Evolutionary conservation across 1,140 invertebrate species (phyloP).

Genomic region (Drosophila setifemur): DNA sequence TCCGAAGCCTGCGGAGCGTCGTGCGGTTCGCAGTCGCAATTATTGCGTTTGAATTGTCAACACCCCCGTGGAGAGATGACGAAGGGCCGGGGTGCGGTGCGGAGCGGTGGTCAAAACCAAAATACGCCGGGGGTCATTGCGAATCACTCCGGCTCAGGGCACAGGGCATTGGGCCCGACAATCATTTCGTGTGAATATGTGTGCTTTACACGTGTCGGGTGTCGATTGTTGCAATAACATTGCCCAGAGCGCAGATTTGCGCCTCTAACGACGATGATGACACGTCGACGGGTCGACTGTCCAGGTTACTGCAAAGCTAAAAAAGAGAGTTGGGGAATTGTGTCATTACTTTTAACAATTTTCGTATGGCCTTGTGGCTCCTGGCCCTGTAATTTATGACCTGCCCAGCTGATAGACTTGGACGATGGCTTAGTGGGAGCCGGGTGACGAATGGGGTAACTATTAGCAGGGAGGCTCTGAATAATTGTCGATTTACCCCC

Average conservation of each 20-base stretch:
- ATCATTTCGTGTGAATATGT: conserved; percentile 15
- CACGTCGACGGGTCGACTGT: conserved; percentile 20
- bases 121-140: conserved; percentile 57
- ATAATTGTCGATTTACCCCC: conserved; percentile 3
- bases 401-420: conserved; percentile 37
- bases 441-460: neutral
- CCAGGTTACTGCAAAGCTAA: conserved; percentile 19
- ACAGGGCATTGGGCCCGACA: too few species aligned
- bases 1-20: conserved; percentile 49
- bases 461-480: too few species aligned
- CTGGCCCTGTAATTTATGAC: conserved; percentile 70
- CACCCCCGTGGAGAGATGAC: conserved; percentile 60
- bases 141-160: neutral
- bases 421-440: conserved; percentile 5
- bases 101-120: conserved; percentile 57
- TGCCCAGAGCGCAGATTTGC: conserved; percentile 70
- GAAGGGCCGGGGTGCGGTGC: conserved; percentile 3
- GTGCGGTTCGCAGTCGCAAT: conserved; percentile 71
- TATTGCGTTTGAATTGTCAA: conserved; percentile 80
- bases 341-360: conserved; percentile 61
- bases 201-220: conserved; percentile 58
- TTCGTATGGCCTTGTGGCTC: conserved; percentile 35
- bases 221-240: conserved; percentile 78
- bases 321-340: conserved; percentile 31
- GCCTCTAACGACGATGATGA: conserved; percentile 60